These are phyloP conservation scores for Achroia grisella DNA, from an alignment of 1,140 invertebrate species.

Conservation along the genomic window DNA sequence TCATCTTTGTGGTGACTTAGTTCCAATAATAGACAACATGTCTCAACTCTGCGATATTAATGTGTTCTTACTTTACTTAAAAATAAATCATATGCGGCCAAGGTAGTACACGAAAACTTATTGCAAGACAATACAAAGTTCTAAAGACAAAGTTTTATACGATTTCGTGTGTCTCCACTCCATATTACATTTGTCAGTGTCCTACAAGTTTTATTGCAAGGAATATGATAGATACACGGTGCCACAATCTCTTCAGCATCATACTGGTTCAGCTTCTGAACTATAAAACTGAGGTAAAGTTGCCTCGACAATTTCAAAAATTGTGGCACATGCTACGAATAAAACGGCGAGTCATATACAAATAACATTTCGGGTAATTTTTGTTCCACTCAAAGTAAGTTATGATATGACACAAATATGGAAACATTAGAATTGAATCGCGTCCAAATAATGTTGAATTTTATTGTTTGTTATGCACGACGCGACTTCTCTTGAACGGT, in stretches of 20 bases:
- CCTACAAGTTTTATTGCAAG: constrained; percentile 63
- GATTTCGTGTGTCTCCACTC: constrained; percentile 35
- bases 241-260: constrained; percentile 37
- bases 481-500: constrained; percentile 36
- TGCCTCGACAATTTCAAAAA: constrained; percentile 53
- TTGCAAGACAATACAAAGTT: constrained; percentile 34
- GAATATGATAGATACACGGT: constrained; percentile 50
- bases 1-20: no score
- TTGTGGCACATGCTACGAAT: constrained; percentile 57
- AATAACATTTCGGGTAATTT: constrained; percentile 58
- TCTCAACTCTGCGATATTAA: no score
- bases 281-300: constrained; percentile 38
- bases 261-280: constrained; percentile 30
- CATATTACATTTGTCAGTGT: constrained; percentile 63
- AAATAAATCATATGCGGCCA: constrained; percentile 7
- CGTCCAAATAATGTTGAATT: constrained; percentile 61
- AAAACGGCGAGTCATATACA: constrained; percentile 65
- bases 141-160: constrained; percentile 38
- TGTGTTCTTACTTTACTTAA: neutral
- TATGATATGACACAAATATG: constrained; percentile 66
- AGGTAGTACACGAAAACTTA: constrained; percentile 14
- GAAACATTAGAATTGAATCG: constrained; percentile 69
- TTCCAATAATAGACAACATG: no score
- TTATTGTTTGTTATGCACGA: constrained; percentile 41
- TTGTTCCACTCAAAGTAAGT: constrained; percentile 59